Evolutionary conservation across 2,888 invertebrate genomes (phyloP), one percentile per base, ranked within the genome.

Genomic region (Lagria hirta): DNA sequence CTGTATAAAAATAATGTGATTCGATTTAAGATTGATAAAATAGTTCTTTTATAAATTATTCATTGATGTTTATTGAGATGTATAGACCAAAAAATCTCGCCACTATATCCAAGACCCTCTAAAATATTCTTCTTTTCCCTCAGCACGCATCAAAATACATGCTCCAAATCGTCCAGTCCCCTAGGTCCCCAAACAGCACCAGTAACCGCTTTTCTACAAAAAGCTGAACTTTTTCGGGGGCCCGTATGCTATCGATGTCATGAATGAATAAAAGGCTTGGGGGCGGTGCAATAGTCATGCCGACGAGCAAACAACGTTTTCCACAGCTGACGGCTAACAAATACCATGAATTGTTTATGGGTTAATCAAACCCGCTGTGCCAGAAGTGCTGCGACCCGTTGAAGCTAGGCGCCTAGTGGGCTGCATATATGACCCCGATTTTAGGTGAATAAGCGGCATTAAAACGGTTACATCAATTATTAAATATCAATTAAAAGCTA

Each of bases 341-440:
- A 70, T 64, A 68, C 67, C 69, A 71, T 71, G 70, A 70, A 71
- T 70, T 71, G 66, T 71, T 71, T 66, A 71, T 66, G 59, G 65
- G 62, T 71, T 71, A 70, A 71, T 71, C 71, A 70, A 67, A 60
- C 56, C 54, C 46, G 37, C 51, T 45, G 29, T 43, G 44, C 46
- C 44, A 37, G 30, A 28, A 43, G 37, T 27, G 34, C 48, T 40
- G 52, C 51, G 44, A 51, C 57, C 54, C 45, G 49, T 36, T 17
- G 34, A 33, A 36, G 49, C 35, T 23, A 22, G 21, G 26, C 20
- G 45, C 28, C 13, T 42, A 32, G 20, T 41, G 41, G 46, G 52
- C 46, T 55, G 52, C 52, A 49, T 49, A 34, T 37, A 14, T 23
- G 16, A 28, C 30, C 23, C 12, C 12, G 30, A 12, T n/a, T 3